Percentiles rank a stretch among this genome's conserved stretches.
phyloP scores from a whole-genome alignment of 2,797 vertebrate genomes.

The Characodon lateralis region DNA sequence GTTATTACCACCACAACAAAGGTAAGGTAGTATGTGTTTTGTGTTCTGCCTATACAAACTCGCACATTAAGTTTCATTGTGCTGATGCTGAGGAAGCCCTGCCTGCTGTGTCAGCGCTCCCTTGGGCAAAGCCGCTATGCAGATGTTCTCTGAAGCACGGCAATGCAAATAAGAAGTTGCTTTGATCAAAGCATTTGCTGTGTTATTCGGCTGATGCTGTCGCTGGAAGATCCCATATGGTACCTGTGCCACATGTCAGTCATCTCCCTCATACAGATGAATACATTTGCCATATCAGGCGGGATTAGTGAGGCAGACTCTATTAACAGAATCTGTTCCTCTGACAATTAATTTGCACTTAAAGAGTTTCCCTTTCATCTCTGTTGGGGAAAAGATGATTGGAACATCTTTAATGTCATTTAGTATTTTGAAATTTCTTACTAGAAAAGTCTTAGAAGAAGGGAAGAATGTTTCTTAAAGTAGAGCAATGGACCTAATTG shows the following conservation, averaged over 20 bases:
- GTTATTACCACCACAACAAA: slow-evolving; percentile 19
- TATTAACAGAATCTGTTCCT: slow-evolving; percentile 35
- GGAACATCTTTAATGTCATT: slow-evolving; percentile 27
- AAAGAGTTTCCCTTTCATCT: slow-evolving; percentile 27
- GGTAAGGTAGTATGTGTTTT: slow-evolving; percentile 10
- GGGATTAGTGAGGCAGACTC: slow-evolving; percentile 43
- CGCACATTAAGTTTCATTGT: slow-evolving; percentile 56
- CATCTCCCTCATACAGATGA: slow-evolving; percentile 53
- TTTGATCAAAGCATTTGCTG: slow-evolving; percentile 73
- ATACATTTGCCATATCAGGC: slow-evolving; percentile 46
- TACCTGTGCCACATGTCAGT: slow-evolving; percentile 66
- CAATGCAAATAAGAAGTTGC: slow-evolving; percentile 67
- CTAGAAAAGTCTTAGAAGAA: slow-evolving; percentile 13
- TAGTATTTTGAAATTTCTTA: slow-evolving; percentile 24
- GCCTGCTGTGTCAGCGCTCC: slow-evolving; percentile 75
- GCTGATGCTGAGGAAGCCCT: slow-evolving; percentile 63
- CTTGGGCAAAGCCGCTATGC: slow-evolving; percentile 68
- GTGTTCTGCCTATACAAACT: slow-evolving; percentile 19
- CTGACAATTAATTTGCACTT: slow-evolving; percentile 44
- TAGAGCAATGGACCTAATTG: neutral
- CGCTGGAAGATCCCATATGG: slow-evolving; percentile 52
- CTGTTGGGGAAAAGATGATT: slow-evolving; percentile 15
- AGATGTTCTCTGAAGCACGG: slow-evolving; percentile 69
- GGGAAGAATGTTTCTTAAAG: slow-evolving; percentile 21
- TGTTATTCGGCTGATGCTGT: slow-evolving; percentile 50